Percentiles rank a stretch among this genome's conserved stretches.
Conservation (phyloP, 2,888 invertebrate genomes). For the Leptopilina drosophilae region DNA sequence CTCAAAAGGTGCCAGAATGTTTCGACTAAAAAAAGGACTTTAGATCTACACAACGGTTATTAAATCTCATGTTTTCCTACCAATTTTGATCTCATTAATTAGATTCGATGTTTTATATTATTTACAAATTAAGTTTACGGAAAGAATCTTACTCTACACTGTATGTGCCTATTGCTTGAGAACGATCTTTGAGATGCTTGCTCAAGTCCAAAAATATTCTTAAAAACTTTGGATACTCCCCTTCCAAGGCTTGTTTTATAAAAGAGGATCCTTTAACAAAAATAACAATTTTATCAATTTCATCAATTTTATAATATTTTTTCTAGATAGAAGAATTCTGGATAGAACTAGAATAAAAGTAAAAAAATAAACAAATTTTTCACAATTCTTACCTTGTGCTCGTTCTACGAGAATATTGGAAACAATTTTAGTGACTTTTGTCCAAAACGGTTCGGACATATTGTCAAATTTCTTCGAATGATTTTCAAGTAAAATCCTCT, state of each 20-base stretch:
- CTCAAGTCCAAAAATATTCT: constrained; percentile 88
- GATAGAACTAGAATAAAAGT: neutral
- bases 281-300: no score
- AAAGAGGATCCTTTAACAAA: constrained; percentile 75
- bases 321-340: no score
- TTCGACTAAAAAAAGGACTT: constrained; percentile 74
- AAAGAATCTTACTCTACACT: constrained; percentile 79
- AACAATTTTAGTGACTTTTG: constrained; percentile 78
- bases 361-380: neutral
- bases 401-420: constrained; percentile 77
- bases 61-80: no score
- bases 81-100: no score
- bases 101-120: neutral
- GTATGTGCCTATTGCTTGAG: constrained; percentile 75
- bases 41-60: no score
- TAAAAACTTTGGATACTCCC: constrained; percentile 91
- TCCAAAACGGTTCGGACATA: constrained; percentile 80
- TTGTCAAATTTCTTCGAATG: constrained; percentile 68
- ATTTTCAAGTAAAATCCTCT: constrained; percentile 69
- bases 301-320: no score
- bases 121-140: neutral
- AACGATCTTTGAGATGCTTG: constrained; percentile 80
- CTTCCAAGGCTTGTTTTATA: constrained; percentile 90
- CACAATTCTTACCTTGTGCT: constrained; percentile 73
- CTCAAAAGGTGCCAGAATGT: constrained; percentile 85